Percentiles rank a stretch among this genome's conserved stretches.
phyloP scores from a whole-genome alignment of 2,888 invertebrate species.

The Cataglyphis altisquamis region DNA sequence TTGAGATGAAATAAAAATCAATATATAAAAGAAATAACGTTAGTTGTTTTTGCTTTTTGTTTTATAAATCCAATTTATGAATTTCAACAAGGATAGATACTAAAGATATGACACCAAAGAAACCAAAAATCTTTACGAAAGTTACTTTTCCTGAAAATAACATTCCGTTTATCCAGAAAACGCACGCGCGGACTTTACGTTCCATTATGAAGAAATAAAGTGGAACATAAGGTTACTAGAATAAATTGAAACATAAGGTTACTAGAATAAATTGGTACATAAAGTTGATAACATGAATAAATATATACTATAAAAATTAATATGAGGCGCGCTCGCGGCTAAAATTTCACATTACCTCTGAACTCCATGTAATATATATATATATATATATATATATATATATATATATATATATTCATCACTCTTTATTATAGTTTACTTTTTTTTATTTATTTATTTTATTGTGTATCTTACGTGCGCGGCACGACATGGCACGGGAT shows the following conservation, averaged over 20 bases:
- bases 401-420: background rate
- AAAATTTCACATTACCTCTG: background rate
- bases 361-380: background rate
- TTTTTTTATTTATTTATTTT: background rate
- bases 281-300: background rate
- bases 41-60: background rate
- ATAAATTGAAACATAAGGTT: too few species aligned
- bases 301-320: background rate
- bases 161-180: background rate
- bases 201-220: background rate
- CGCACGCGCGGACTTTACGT: background rate
- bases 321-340: background rate
- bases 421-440: background rate
- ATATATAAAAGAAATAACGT: background rate
- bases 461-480: constrained; percentile 14
- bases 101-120: background rate
- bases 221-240: too few species aligned
- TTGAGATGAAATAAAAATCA: background rate
- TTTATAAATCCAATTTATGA: constrained; percentile 13
- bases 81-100: background rate
- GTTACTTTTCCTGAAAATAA: background rate
- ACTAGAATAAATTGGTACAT: background rate
- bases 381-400: too few species aligned
- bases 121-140: background rate
- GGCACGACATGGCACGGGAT: background rate